Evolutionary conservation across 2,113 vertebrate genomes (phyloP).

Genomic region (Rhea americana): DNA sequence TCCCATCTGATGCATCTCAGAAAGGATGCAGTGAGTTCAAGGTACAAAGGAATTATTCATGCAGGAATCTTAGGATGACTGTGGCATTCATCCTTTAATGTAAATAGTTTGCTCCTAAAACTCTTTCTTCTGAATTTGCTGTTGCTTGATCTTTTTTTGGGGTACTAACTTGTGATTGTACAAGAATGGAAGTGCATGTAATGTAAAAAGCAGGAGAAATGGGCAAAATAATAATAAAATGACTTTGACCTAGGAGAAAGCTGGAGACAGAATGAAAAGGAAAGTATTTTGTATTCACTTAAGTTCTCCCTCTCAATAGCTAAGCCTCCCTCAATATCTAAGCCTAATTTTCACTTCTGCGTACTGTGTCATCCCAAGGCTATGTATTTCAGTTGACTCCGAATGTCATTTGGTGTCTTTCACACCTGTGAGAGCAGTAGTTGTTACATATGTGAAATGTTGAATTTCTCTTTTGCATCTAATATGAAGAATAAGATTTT

Average conservation of each 20-base stretch:
- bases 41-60: background rate
- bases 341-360: background rate
- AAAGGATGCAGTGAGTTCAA: background rate
- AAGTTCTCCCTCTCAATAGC: background rate
- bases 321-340: background rate
- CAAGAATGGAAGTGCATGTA: background rate
- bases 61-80: background rate
- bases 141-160: background rate
- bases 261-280: background rate
- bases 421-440: background rate
- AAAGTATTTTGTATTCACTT: background rate
- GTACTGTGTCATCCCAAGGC: background rate
- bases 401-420: conserved; percentile 5
- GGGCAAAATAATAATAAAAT: background rate
- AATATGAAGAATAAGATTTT: background rate
- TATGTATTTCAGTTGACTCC: background rate
- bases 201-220: background rate
- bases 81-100: background rate
- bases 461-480: background rate
- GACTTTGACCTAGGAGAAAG: background rate
- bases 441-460: background rate
- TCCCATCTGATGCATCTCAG: background rate
- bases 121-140: background rate
- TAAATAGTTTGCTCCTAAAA: background rate
- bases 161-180: background rate